These are phyloP conservation scores for Ceratosolen fusciceps DNA, from an alignment of 1,140 invertebrate genomes.

Conservation along the genomic window DNA sequence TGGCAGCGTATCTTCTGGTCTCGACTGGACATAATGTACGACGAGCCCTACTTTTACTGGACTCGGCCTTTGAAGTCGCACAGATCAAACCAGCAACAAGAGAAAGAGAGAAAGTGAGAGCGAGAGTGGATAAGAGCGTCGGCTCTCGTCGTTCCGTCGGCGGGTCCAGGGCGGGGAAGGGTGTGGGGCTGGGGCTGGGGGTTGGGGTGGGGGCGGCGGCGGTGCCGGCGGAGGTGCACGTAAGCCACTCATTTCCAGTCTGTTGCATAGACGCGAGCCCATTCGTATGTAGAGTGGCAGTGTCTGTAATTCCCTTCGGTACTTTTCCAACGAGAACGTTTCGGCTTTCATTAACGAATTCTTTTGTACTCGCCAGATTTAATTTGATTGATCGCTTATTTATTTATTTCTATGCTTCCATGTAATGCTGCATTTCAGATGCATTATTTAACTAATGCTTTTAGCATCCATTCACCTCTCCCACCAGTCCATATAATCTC, in stretches of 20 bases:
- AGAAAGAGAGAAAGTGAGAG: slow-evolving; percentile 19
- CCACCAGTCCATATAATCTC: neutral
- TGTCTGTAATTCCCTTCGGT: slow-evolving; percentile 35
- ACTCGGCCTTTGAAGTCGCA: slow-evolving; percentile 56
- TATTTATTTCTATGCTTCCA: slow-evolving; percentile 30
- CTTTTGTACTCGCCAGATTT: slow-evolving; percentile 42
- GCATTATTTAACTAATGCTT: neutral
- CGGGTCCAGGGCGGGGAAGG: no score
- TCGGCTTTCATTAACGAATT: slow-evolving; percentile 43
- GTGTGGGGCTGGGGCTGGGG: no score
- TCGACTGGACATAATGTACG: slow-evolving; percentile 47
- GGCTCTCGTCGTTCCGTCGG: no score
- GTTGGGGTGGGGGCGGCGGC: no score
- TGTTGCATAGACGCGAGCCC: slow-evolving; percentile 36
- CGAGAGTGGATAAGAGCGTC: neutral
- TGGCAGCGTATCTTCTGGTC: slow-evolving; percentile 30
- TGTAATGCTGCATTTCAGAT: neutral
- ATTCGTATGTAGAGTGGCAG: neutral
- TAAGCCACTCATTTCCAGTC: slow-evolving; percentile 54
- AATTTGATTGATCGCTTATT: slow-evolving; percentile 45
- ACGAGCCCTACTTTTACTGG: slow-evolving; percentile 48
- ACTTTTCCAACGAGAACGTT: slow-evolving; percentile 29
- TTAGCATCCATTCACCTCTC: no score
- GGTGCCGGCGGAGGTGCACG: neutral
- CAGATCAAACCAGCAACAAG: neutral